Evolutionary conservation across 2,113 vertebrate genomes (phyloP), one percentile per base, ranked within the genome.

Genomic region (Nothoprocta pentlandii): DNA sequence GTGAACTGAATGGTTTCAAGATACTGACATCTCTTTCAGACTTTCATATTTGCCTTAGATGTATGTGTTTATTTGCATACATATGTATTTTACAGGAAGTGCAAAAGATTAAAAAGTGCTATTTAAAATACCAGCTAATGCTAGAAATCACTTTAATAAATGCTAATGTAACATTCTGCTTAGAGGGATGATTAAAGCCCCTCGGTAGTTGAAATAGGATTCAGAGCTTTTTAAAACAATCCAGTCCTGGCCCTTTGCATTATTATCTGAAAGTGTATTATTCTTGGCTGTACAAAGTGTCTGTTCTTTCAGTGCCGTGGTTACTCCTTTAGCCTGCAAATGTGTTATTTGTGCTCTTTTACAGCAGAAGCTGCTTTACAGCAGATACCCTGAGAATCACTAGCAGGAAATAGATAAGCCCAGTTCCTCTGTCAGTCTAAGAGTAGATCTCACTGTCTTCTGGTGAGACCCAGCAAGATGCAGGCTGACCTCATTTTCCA

Each of bases 81-180:
- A 39, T 10, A 47, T 4, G 6, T 11, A 54, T 76, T 95, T 88
- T 66, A 86, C 16, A 87, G 63, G 36, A 62, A 91, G 71, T 42
- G 16, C 6, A 78, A 80, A 78, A 26, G 23, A 12, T 64, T 95
- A 83, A 93, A 93, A 79, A 71, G 66, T 58, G 4, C 3, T 69
- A 44, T 53, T 67, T 74, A 47, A 94, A 96, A 83, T 64, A 80
- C n/a, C 93, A 59, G 59, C 19, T 26, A 41, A 74, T 42, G 46
- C 11, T 80, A 76, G n/a, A 89, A 84, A 89, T 62, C 44, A 34
- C 73, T 93, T 92, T 82, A 59, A 41, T 56, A 91, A 97, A 71
- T 51, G 51, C 13, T 8, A 23, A 63, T 51, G 36, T 74, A 90
- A 80, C 7, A 25, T 80, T 41, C 7, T 49, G 83, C 39, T 84